phyloP scores from a whole-genome alignment of 2,888 invertebrate genomes.

The Petrolisthes cinctipes region DNA sequence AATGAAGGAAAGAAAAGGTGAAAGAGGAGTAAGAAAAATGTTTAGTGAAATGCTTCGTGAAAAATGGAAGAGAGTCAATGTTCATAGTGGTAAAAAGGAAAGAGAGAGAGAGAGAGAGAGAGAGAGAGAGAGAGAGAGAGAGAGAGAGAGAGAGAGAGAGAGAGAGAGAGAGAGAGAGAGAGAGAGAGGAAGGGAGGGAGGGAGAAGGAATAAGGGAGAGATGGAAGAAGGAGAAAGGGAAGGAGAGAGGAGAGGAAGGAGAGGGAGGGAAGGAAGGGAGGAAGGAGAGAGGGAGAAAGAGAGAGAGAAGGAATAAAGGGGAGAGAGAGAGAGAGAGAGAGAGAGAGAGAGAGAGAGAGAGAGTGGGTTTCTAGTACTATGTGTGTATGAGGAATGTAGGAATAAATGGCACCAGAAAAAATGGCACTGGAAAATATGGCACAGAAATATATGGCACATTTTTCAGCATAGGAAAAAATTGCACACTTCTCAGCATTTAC shows the following conservation, averaged over 20 bases:
- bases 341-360: too few species aligned
- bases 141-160: background rate
- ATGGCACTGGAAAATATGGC: too few species aligned
- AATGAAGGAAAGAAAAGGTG: too few species aligned
- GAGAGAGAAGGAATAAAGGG: constrained; percentile 13
- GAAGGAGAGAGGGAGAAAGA: constrained; percentile 4
- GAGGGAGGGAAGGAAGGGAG: background rate
- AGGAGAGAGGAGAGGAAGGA: background rate
- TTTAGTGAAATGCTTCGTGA: too few species aligned
- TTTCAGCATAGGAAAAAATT: too few species aligned
- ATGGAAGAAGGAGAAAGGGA: background rate
- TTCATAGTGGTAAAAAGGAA: too few species aligned
- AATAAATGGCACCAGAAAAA: too few species aligned
- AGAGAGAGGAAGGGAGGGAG: background rate
- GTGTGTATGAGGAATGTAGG: background rate
- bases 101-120: background rate
- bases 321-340: constrained; percentile 9
- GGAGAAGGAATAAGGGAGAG: background rate
- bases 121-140: background rate
- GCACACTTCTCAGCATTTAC: too few species aligned
- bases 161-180: background rate
- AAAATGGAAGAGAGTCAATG: too few species aligned
- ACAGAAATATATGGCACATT: too few species aligned
- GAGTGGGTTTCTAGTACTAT: background rate
- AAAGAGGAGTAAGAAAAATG: too few species aligned